Evolutionary conservation across 1,140 invertebrate species (phyloP), one percentile per base, ranked within the genome.

Genomic region (Ridgeia piscesae): DNA sequence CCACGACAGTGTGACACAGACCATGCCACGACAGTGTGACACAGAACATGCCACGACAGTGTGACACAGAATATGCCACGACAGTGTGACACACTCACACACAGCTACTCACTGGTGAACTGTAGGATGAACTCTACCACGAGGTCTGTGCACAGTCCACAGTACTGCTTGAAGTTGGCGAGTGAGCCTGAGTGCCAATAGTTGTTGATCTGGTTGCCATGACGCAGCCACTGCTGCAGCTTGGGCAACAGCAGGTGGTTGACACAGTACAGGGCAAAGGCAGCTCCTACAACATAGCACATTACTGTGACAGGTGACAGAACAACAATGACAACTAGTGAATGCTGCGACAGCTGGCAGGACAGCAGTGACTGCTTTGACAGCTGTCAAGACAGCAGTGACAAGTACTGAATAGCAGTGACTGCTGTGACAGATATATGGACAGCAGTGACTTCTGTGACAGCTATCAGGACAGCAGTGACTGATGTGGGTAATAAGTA

Each of bases 131-230:
- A 98, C 95, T 98, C 97, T 0, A 99, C 98, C n/a, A 99, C 97
- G 42, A 99, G 96, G 95, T 99, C 98, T 6, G 98, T 98, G 35
- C 98, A 98, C 94, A 98, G 97, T 27, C 98, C 98, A 95, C 98
- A 98, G 94, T 98, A 99, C 94, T 99, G 98, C 95, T 99, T 99
- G 94, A 99, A 99, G 95, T 98, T 98, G 89, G 98, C 97, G 93
- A 97, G 97, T 89, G 97, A 97, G 94, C 97, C 97, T 97, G 97
- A 98, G 58, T 97, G 96, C 93, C 97, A 96, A 93, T 97, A 97
- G 92, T 97, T 96, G 91, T 97, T 97, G 94, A 97, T 97, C 6
- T 96, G 96, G 0, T 96, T 97, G 50, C 95, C 94, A 94, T 98
- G 97, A 17, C 98, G 96, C 90, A 99, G 95, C 98, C 98, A 99